Conservation (phyloP, 2,888 invertebrate genomes). For the Pemphredon lugubris region DNA sequence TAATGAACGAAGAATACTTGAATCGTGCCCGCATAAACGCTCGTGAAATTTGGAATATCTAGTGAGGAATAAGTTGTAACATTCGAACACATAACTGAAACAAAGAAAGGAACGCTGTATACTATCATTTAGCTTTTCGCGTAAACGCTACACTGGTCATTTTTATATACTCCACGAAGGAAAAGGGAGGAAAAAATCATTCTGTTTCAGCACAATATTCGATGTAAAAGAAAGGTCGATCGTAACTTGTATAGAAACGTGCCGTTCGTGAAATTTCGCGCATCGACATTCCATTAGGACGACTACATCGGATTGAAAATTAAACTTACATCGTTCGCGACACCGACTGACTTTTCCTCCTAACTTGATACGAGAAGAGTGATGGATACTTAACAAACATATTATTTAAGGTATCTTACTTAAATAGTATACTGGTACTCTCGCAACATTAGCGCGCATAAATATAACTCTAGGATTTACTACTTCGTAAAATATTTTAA, state of each 20-base stretch:
- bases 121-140: conserved; percentile 58
- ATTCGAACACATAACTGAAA: conserved; percentile 23
- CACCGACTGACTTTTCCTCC: conserved; percentile 38
- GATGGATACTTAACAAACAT: conserved; percentile 53
- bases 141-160: conserved; percentile 44
- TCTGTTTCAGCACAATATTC: conserved; percentile 28
- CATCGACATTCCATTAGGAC: conserved; percentile 55
- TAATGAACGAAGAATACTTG: neutral
- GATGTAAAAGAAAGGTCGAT: conserved; percentile 21
- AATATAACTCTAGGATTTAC: conserved; percentile 26
- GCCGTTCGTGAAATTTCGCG: conserved; percentile 38
- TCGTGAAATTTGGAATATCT: conserved; percentile 44
- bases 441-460: conserved; percentile 11
- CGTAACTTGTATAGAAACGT: conserved; percentile 10
- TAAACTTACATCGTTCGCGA: conserved; percentile 24
- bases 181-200: conserved; percentile 28
- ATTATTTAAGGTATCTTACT: conserved; percentile 31
- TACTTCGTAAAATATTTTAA: conserved; percentile 26
- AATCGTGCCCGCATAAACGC: neutral
- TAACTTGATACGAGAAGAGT: conserved; percentile 48
- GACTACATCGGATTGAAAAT: conserved; percentile 36
- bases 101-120: conserved; percentile 53
- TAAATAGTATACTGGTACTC: conserved; percentile 21
- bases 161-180: conserved; percentile 51
- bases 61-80: conserved; percentile 52